These are phyloP conservation scores for Apomyelois bistriatella DNA, from an alignment of 2,888 invertebrate genomes.

Conservation along the genomic window DNA sequence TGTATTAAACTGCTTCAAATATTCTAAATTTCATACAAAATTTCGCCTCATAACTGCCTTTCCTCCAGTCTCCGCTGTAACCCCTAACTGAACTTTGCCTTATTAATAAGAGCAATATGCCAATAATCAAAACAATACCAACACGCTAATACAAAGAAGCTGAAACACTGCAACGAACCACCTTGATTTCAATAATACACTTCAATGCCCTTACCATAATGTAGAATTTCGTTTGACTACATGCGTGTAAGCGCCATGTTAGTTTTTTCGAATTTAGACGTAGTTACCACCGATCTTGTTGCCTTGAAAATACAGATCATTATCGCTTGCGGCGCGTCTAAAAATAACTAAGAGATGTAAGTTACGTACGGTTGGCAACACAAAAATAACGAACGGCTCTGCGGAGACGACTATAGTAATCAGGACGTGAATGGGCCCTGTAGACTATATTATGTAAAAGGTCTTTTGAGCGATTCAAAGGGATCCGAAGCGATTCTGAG, in stretches of 20 bases:
- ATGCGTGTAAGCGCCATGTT: background rate
- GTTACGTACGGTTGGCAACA: constrained; percentile 74
- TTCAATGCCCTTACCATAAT: constrained; percentile 15
- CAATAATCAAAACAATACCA: constrained; percentile 9
- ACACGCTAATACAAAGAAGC: constrained; percentile 8
- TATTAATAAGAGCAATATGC: constrained; percentile 12
- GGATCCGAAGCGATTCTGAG: constrained; percentile 54
- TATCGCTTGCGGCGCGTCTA: constrained; percentile 27
- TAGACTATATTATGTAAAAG: constrained; percentile 68
- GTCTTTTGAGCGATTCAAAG: constrained; percentile 68
- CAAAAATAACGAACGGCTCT: constrained; percentile 76
- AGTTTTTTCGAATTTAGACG: constrained; percentile 7
- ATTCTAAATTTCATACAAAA: background rate
- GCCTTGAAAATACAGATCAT: constrained; percentile 28
- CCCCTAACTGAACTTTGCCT: constrained; percentile 3
- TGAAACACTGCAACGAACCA: constrained; percentile 2
- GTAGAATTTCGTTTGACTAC: constrained; percentile 13
- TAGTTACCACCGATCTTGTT: constrained; percentile 16
- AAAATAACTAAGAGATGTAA: constrained; percentile 42
- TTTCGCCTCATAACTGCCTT: background rate
- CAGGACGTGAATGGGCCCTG: constrained; percentile 62
- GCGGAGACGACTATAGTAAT: constrained; percentile 59
- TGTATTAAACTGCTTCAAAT: no score
- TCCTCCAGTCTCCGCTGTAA: background rate
- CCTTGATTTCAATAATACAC: background rate